Conservation (phyloP, 1,140 invertebrate species). For the Drosophila tristis region DNA sequence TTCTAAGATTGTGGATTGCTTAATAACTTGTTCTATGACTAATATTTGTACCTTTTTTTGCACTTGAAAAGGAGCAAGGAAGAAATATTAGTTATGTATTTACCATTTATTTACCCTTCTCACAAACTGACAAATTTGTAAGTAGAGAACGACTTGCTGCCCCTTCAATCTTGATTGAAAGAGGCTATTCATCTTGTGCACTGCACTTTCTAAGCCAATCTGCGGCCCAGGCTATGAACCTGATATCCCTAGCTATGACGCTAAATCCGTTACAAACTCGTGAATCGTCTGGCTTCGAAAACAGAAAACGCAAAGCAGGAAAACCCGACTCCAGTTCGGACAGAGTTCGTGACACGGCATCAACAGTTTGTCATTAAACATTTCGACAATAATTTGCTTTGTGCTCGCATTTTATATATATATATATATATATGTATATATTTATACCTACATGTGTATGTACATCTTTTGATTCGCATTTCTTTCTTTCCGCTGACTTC, state of each 20-base stretch:
- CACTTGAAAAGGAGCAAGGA: background rate
- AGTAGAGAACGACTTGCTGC: too few species aligned
- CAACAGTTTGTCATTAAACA: conserved; percentile 84
- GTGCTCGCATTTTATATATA: conserved; percentile 61
- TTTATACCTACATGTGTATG: conserved; percentile 18
- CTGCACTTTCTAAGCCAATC: conserved; percentile 29
- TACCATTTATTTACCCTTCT: background rate
- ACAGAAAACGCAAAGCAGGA: conserved; percentile 7
- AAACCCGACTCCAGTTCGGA: conserved; percentile 23
- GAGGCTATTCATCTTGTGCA: conserved; percentile 7
- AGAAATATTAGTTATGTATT: too few species aligned
- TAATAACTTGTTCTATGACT: conserved; percentile 5
- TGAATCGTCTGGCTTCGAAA: conserved; percentile 55
- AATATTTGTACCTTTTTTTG: background rate
- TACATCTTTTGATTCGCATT: conserved; percentile 57
- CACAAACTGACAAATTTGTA: too few species aligned
- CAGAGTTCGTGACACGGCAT: conserved; percentile 82
- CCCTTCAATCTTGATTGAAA: conserved; percentile 2
- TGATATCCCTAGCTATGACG: conserved; percentile 59
- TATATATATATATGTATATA: conserved; percentile 24
- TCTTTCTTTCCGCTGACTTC: conserved; percentile 42
- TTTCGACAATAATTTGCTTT: conserved; percentile 83
- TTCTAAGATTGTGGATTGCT: background rate
- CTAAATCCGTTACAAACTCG: conserved; percentile 80
- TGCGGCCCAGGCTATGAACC: conserved; percentile 50